These are phyloP conservation scores for Pentalonia nigronervosa DNA, from an alignment of 1,140 invertebrate genomes.

Conservation along the genomic window DNA sequence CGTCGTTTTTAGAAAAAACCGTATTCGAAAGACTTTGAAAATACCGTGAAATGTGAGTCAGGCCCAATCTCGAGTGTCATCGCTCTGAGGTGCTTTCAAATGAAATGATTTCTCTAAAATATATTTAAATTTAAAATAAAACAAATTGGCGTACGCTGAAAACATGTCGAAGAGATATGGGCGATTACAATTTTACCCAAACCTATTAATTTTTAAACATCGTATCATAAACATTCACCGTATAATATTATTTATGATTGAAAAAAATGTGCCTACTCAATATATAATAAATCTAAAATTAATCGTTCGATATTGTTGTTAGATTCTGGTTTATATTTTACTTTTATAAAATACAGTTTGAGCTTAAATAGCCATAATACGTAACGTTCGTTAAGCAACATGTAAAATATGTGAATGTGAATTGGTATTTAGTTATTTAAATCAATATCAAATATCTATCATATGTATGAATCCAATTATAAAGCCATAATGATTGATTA, in stretches of 20 bases:
- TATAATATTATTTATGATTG: not conserved
- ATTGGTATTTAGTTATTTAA: too few relatives aligned
- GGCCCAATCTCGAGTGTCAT: not conserved
- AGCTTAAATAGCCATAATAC: too few relatives aligned
- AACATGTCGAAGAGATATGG: not conserved
- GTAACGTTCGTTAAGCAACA: too few relatives aligned
- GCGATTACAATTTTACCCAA: not conserved
- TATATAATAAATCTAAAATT: not conserved
- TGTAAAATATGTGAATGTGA: too few relatives aligned
- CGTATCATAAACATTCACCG: not conserved
- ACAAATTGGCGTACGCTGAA: not conserved
- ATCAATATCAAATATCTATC: too few relatives aligned
- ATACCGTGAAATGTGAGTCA: not conserved
- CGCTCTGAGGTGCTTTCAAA: not conserved
- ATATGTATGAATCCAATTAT: too few relatives aligned
- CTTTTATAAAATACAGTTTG: too few relatives aligned
- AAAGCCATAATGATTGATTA: too few relatives aligned
- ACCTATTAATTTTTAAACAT: not conserved
- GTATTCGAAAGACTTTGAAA: not conserved
- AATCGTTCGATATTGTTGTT: not conserved
- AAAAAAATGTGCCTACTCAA: too few relatives aligned
- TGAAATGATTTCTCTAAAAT: not conserved
- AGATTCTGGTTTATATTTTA: not conserved
- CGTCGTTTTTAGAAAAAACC: not conserved
- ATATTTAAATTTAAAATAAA: not conserved